These are phyloP conservation scores for Anhinga rufa DNA, from an alignment of 2,113 vertebrate species.

Conservation along the genomic window DNA sequence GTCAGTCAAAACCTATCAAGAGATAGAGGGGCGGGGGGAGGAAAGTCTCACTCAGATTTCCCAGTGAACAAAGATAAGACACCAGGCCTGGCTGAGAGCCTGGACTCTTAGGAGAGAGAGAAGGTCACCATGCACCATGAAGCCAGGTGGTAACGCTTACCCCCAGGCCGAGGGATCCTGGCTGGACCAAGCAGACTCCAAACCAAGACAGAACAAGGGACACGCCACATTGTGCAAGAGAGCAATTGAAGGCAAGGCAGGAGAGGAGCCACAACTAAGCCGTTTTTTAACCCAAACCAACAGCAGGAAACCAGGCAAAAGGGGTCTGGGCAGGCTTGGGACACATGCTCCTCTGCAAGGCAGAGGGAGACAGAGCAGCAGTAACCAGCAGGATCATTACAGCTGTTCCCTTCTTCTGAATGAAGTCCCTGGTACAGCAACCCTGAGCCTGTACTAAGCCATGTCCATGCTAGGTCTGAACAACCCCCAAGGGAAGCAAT, in stretches of 20 bases:
- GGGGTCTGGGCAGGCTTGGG: not conserved
- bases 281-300: not conserved
- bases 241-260: not conserved
- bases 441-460: not conserved
- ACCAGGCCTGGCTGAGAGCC: too few species aligned
- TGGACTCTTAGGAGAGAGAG: too few species aligned
- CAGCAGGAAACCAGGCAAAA: not conserved
- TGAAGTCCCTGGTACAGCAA: not conserved
- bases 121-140: not conserved
- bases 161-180: not conserved
- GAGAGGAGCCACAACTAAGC: not conserved
- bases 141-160: not conserved
- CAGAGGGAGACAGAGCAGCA: not conserved
- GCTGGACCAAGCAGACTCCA: not conserved
- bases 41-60: not conserved
- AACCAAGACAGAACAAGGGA: not conserved
- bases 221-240: not conserved
- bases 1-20: slow-evolving; percentile 28
- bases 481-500: not conserved
- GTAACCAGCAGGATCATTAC: not conserved
- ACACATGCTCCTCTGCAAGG: not conserved
- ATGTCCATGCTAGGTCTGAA: not conserved
- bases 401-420: not conserved
- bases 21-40: not conserved
- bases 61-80: not conserved